A percentile compares a stretch with the other conserved stretches of the same genome.
Evolutionary conservation across 2,113 vertebrate genomes (phyloP).

Genomic region (Halichoeres trimaculatus): DNA sequence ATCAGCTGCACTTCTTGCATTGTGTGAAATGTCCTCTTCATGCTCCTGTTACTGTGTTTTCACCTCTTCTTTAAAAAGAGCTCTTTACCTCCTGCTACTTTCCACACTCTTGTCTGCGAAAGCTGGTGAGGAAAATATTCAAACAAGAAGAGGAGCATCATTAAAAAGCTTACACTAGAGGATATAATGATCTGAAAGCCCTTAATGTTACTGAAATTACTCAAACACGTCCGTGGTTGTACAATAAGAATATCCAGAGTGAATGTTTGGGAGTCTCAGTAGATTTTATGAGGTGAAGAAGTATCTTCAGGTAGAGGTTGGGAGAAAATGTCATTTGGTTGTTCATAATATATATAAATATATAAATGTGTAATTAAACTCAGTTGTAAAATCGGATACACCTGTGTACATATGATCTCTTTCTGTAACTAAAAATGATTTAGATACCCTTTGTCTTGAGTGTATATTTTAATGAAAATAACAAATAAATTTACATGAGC

Average conservation of each 20-base stretch:
- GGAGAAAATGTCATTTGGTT: conserved; percentile 37
- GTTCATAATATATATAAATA: conserved; percentile 49
- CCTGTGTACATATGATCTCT: conserved; percentile 68
- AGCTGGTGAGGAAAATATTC: neutral
- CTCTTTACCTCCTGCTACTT: conserved; percentile 1
- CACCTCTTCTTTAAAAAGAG: no score
- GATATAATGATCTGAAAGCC: neutral
- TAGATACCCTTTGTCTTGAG: conserved; percentile 70
- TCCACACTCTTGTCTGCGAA: neutral
- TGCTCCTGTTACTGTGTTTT: conserved; percentile 6
- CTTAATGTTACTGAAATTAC: neutral
- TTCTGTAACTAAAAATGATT: conserved; percentile 76
- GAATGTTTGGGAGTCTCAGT: conserved; percentile 9
- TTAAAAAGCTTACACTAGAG: conserved; percentile 3
- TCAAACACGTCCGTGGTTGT: conserved; percentile 1
- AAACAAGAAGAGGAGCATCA: neutral
- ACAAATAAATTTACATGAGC: conserved; percentile 80
- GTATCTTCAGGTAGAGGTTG: neutral
- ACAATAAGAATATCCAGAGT: conserved; percentile 4
- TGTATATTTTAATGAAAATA: conserved; percentile 82
- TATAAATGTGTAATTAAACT: conserved; percentile 22
- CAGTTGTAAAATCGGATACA: conserved; percentile 60
- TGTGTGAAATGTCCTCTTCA: neutral
- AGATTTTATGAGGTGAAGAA: neutral
- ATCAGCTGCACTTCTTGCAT: neutral